These are phyloP conservation scores for Leptodactylus fuscus DNA, from an alignment of 2,113 vertebrate species.

Conservation along the genomic window DNA sequence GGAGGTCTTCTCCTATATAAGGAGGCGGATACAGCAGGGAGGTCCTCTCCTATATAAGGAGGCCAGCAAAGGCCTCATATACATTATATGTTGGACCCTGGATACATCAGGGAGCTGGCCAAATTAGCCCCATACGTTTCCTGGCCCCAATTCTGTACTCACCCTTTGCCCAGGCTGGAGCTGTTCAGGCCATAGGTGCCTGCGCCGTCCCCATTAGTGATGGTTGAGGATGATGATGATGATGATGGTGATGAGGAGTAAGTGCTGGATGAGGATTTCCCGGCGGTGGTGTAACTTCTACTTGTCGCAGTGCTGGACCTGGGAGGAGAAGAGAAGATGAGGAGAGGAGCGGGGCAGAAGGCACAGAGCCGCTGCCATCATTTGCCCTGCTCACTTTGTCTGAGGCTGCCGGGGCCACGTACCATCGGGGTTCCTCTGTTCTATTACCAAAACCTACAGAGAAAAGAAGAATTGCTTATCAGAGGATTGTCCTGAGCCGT, in stretches of 20 bases:
- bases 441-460: conserved; percentile 91
- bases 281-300: conserved; percentile 94
- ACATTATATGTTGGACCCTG: too few species aligned
- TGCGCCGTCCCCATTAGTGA: conserved; percentile 89
- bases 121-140: too few species aligned
- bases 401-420: conserved; percentile 91
- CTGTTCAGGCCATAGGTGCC: conserved; percentile 81
- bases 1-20: too few species aligned
- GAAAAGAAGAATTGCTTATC: conserved; percentile 59
- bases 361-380: neutral
- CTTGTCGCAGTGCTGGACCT: conserved; percentile 91
- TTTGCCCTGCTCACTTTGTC: conserved; percentile 79
- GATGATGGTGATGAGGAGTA: conserved; percentile 81
- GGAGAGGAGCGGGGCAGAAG: neutral
- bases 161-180: conserved; percentile 83
- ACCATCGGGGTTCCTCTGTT: conserved; percentile 94
- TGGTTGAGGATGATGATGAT: conserved; percentile 85
- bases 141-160: conserved; percentile 60
- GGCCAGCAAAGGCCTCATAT: too few species aligned
- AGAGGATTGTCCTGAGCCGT: too few species aligned
- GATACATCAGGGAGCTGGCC: too few species aligned
- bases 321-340: neutral
- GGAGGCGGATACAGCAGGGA: too few species aligned
- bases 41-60: too few species aligned
- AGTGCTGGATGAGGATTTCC: conserved; percentile 86